Percentiles rank a stretch among this genome's conserved stretches.
Conservation (phyloP, 2,113 vertebrate species). For the Calyptomena viridis region DNA sequence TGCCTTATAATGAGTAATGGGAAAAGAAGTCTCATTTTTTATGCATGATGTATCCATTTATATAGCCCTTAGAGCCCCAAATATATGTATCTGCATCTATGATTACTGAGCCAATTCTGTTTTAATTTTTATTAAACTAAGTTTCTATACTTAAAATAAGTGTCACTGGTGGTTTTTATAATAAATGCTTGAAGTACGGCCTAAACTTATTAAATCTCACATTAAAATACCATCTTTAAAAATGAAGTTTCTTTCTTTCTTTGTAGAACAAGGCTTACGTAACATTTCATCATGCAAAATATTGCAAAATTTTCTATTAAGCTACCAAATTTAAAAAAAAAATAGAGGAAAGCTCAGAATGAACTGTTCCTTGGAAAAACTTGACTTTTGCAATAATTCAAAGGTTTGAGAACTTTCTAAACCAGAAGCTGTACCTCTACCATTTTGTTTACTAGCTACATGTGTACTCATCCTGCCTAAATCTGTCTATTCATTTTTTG, state of each 20-base stretch:
- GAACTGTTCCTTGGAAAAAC: not conserved
- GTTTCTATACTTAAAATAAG: not conserved
- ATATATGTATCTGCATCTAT: not conserved
- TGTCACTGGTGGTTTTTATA: not conserved
- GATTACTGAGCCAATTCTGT: not conserved
- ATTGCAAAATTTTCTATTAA: not conserved
- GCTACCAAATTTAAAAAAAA: not conserved
- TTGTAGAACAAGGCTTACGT: not conserved
- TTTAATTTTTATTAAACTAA: not conserved
- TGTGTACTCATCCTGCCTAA: not conserved
- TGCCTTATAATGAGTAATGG: conserved; percentile 53
- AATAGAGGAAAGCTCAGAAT: not conserved
- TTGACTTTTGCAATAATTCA: not conserved
- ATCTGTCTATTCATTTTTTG: not conserved
- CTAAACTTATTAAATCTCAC: not conserved
- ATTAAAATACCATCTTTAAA: not conserved
- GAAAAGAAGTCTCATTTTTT: conserved; percentile 48
- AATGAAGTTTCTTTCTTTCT: not conserved
- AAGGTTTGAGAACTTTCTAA: not conserved
- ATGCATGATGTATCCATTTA: conserved; percentile 26
- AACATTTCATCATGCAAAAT: not conserved
- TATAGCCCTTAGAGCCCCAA: not conserved
- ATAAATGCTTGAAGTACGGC: not conserved
- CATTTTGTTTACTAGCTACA: not conserved
- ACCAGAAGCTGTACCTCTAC: not conserved